Percentiles rank a stretch among this genome's conserved stretches.
These are phyloP conservation scores for Volucella bombylans DNA, from an alignment of 2,888 invertebrate genomes.

Conservation along the genomic window DNA sequence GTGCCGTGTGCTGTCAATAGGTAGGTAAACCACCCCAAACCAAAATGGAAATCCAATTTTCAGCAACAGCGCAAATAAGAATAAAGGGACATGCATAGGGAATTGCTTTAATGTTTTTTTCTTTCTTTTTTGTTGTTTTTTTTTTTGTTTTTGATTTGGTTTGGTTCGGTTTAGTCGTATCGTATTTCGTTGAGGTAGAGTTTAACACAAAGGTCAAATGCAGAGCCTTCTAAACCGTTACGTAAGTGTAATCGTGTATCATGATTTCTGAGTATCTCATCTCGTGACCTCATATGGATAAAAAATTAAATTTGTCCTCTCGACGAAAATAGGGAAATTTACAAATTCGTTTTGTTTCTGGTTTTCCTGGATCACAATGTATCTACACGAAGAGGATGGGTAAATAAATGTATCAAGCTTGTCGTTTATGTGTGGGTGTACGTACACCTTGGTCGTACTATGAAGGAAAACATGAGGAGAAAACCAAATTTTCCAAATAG, in stretches of 20 bases:
- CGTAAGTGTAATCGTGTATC: constrained; percentile 59
- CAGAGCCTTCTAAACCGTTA: constrained; percentile 44
- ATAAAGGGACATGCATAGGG: constrained; percentile 6
- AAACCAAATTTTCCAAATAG: constrained; percentile 19
- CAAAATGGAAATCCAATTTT: constrained; percentile 71
- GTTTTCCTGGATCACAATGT: constrained; percentile 12
- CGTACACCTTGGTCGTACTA: background rate
- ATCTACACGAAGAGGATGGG: too few species aligned
- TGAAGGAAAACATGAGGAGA: constrained; percentile 4
- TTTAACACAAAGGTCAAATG: constrained; percentile 46
- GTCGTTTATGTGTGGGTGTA: background rate
- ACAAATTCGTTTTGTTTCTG: constrained; percentile 38
- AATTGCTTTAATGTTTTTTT: background rate
- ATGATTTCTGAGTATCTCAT: constrained; percentile 50
- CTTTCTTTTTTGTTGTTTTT: background rate
- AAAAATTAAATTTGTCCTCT: constrained; percentile 47
- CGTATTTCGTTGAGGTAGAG: constrained; percentile 53
- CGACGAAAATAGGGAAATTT: constrained; percentile 15
- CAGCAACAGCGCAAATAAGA: constrained; percentile 58
- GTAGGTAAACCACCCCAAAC: constrained; percentile 57
- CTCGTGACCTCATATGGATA: constrained; percentile 66
- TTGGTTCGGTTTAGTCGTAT: constrained; percentile 19
- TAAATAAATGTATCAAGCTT: too few species aligned
- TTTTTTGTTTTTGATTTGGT: constrained; percentile 19
- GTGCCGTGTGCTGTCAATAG: background rate